Conservation (phyloP, 2,797 vertebrate species). For the Dromococcyx pavoninus region DNA sequence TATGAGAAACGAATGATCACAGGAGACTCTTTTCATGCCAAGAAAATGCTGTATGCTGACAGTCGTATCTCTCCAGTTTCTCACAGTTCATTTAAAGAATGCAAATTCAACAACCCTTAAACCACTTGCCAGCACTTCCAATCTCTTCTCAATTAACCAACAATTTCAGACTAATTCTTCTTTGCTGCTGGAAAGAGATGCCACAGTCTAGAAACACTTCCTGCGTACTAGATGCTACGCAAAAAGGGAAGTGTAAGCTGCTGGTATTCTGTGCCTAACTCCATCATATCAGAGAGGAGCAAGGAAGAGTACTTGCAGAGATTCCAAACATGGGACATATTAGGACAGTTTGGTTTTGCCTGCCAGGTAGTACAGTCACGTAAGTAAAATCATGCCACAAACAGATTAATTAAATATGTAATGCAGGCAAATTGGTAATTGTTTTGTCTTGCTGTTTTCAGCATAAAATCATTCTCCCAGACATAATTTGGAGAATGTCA, state of each 20-base stretch:
- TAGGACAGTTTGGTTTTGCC: background rate
- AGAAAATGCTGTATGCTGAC: background rate
- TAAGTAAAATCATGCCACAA: background rate
- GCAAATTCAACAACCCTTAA: background rate
- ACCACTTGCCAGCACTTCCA: background rate
- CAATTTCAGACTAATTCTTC: background rate
- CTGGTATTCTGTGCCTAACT: background rate
- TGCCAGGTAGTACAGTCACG: background rate
- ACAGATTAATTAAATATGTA: background rate
- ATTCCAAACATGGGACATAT: background rate
- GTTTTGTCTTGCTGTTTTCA: background rate
- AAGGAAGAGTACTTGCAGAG: background rate
- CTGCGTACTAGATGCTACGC: background rate
- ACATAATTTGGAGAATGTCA: background rate
- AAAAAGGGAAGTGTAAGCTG: background rate
- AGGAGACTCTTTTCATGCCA: background rate
- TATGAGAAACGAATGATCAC: background rate
- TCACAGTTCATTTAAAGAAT: background rate
- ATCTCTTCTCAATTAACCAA: background rate
- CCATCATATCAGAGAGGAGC: background rate
- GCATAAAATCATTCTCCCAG: background rate
- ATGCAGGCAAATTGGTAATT: background rate
- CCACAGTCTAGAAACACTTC: background rate
- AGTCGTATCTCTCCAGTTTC: background rate
- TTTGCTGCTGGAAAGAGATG: background rate